A percentile compares a stretch with the other conserved stretches of the same genome.
These are phyloP conservation scores for Nebria brevicollis DNA, from an alignment of 2,888 invertebrate species.

Conservation along the genomic window DNA sequence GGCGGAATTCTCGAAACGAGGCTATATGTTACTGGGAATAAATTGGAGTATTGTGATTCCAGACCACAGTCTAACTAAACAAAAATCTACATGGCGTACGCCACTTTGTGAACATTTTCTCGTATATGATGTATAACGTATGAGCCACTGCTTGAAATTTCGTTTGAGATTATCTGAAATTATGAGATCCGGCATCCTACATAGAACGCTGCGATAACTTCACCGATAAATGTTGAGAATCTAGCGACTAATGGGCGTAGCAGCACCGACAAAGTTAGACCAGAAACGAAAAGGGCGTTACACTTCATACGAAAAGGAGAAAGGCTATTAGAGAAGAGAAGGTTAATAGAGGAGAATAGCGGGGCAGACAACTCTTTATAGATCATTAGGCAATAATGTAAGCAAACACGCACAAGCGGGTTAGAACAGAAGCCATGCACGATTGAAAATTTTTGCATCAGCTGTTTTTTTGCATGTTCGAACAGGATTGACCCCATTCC, in stretches of 20 bases:
- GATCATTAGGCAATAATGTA: not conserved
- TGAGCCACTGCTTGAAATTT: not conserved
- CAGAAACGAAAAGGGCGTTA: not conserved
- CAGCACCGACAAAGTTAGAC: not conserved
- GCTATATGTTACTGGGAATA: not conserved
- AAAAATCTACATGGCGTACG: too few relatives aligned
- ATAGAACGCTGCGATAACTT: not conserved
- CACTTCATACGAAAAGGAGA: not conserved
- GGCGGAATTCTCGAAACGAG: not conserved
- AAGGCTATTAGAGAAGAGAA: not conserved
- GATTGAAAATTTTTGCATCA: not conserved
- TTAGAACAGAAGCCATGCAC: not conserved
- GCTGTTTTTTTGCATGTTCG: not conserved
- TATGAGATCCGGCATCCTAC: not conserved
- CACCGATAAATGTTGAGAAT: not conserved
- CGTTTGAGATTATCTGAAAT: not conserved
- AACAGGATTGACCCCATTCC: not conserved
- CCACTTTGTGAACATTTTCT: too few relatives aligned
- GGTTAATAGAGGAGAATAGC: slow-evolving; percentile 9
- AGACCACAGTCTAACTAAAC: too few relatives aligned
- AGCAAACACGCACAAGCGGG: not conserved
- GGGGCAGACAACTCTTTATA: not conserved
- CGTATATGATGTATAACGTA: too few relatives aligned
- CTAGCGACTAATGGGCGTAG: not conserved
- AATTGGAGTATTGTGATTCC: too few relatives aligned